Base-by-base conservation (phyloP, 2,113 vertebrate species). In the Garra rufa region DNA sequence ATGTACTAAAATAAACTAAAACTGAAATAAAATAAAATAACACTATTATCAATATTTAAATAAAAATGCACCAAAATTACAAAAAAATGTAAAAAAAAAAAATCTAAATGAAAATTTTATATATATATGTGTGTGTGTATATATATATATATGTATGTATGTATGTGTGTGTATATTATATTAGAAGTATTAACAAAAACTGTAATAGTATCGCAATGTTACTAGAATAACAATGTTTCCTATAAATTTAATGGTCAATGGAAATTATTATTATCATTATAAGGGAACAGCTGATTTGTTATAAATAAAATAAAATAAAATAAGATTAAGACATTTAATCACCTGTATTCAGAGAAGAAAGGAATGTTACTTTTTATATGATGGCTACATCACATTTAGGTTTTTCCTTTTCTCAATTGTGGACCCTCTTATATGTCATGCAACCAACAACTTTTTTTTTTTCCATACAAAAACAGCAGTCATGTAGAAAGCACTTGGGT, bases 401-500 rank as follows among this genome's bases (percentile, higher is more conserved):
- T 30, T 17, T 30, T 34, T 30, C 3, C 26, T 28, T 30, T 28
- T 63, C 6, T 63, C 2, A 5, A 13, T 11, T 26, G 24, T 13
- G 57, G 24, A 28, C 24, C 59, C 59, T 15, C 14, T 65, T 65
- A n/a, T n/a, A n/a, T n/a, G n/a, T n/a, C n/a, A n/a, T n/a, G n/a
- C n/a, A n/a, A n/a, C n/a, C n/a, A 70, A 17, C 34, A 70, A 34
- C 28, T 63, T 70, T 69, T 69, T 21, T 43, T 11, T 2, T 3
- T 26, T n/a, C n/a, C n/a, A n/a, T 70, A 11, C 34, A 13, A 70
- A 43, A n/a, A n/a, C n/a, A 43, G 69, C 21, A 71, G 69, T 21
- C 41, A 3, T 38, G 26, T 11, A 28, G 41, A 7, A 41, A 46
- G 69, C 81, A 83, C 82, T 69, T 76, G 85, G 14, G 24, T 43